These are phyloP conservation scores for Aricia agestis DNA, from an alignment of 1,140 invertebrate genomes.

Conservation along the genomic window DNA sequence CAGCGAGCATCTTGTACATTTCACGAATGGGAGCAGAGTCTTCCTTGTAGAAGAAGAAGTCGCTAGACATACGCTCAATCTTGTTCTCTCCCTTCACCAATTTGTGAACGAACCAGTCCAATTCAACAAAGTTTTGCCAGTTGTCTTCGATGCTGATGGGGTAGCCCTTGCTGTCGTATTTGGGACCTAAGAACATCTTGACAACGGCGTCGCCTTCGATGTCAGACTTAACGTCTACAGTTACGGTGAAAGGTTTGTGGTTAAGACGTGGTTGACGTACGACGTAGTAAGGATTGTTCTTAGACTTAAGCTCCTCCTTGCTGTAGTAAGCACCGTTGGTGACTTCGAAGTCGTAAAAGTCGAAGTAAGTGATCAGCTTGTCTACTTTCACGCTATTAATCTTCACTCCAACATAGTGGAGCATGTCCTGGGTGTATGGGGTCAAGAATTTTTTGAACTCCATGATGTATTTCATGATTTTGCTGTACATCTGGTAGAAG, in stretches of 20 bases:
- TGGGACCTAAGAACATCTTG: conserved; percentile 79
- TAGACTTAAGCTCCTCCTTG: conserved; percentile 40
- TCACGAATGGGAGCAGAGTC: conserved; percentile 80
- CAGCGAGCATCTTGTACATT: conserved; percentile 77
- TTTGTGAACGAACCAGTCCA: conserved; percentile 82
- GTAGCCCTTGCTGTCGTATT: conserved; percentile 73
- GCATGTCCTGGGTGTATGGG: conserved; percentile 78
- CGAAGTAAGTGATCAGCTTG: conserved; percentile 77
- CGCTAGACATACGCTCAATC: conserved; percentile 80
- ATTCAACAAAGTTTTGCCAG: conserved; percentile 79
- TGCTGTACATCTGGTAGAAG: conserved; percentile 81
- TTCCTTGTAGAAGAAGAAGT: conserved; percentile 79
- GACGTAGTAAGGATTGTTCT: conserved; percentile 47
- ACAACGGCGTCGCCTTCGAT: conserved; percentile 75
- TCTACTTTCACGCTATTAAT: conserved; percentile 75
- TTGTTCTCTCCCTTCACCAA: conserved; percentile 81
- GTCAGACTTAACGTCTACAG: conserved; percentile 77
- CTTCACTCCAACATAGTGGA: conserved; percentile 77
- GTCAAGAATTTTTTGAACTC: conserved; percentile 77
- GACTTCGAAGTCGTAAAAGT: conserved; percentile 72
- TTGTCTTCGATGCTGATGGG: conserved; percentile 77
- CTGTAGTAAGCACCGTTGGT: conserved; percentile 61
- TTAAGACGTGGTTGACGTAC: conserved; percentile 78
- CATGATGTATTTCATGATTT: conserved; percentile 76
- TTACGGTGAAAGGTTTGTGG: conserved; percentile 81